These are phyloP conservation scores for Ondatra zibethicus DNA, from an alignment of 2,113 vertebrate genomes.

Conservation along the genomic window DNA sequence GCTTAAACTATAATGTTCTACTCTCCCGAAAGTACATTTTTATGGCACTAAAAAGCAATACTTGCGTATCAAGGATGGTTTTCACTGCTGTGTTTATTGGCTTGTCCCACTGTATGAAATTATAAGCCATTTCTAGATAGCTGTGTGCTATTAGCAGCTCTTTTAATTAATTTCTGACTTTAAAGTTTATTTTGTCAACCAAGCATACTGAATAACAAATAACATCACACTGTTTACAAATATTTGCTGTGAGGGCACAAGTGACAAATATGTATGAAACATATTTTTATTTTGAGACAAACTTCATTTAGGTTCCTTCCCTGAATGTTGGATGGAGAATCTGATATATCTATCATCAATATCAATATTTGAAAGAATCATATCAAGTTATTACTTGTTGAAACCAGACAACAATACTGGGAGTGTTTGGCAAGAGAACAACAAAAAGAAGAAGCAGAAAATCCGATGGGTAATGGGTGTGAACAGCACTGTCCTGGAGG, in stretches of 20 bases:
- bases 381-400: neutral
- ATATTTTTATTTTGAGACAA: neutral
- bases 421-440: neutral
- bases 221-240: neutral
- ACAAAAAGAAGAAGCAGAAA: neutral
- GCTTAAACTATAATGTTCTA: slow-evolving; percentile 85
- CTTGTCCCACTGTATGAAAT: slow-evolving; percentile 72
- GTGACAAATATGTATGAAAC: neutral
- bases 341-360: neutral
- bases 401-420: neutral
- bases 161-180: slow-evolving; percentile 83
- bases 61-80: slow-evolving; percentile 78
- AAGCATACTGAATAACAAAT: neutral
- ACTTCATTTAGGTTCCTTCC: neutral
- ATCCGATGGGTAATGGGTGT: neutral
- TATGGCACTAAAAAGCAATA: slow-evolving; percentile 81
- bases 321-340: neutral
- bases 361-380: neutral
- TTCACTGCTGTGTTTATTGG: slow-evolving; percentile 81
- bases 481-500: neutral
- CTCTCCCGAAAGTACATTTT: slow-evolving; percentile 83
- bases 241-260: neutral
- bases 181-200: slow-evolving; percentile 67
- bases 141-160: slow-evolving; percentile 44
- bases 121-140: slow-evolving; percentile 65